A percentile compares a stretch with the other conserved stretches of the same genome.
Conservation (phyloP, 2,113 vertebrate species). For the Datnioides undecimradiatus region DNA sequence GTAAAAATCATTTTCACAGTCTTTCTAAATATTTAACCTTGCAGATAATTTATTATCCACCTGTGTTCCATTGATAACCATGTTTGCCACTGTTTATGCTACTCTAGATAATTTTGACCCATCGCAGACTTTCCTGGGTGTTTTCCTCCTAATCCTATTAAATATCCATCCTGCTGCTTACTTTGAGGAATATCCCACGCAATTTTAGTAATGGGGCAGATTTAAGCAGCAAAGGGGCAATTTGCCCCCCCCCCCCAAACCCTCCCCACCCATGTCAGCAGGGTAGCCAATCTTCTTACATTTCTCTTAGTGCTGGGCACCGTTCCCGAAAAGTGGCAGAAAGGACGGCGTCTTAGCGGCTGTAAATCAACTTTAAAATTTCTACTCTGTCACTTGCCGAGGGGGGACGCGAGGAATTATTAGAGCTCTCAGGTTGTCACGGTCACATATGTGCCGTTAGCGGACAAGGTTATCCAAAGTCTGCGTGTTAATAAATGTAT, state of each 20-base stretch:
- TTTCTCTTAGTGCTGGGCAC: slow-evolving; percentile 68
- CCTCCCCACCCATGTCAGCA: background rate
- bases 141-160: slow-evolving; percentile 69
- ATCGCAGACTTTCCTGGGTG: slow-evolving; percentile 39
- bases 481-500: slow-evolving; percentile 24
- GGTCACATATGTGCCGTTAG: slow-evolving; percentile 18
- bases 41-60: slow-evolving; percentile 9
- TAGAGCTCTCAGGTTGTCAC: slow-evolving; percentile 8
- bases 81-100: slow-evolving; percentile 18
- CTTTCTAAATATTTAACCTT: slow-evolving; percentile 8
- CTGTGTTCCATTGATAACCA: slow-evolving; percentile 4
- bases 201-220: slow-evolving; percentile 74
- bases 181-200: slow-evolving; percentile 61
- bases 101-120: slow-evolving; percentile 48
- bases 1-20: slow-evolving; percentile 10
- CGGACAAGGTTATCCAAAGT: slow-evolving; percentile 54
- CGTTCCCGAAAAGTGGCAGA: slow-evolving; percentile 65
- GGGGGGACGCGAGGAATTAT: slow-evolving; percentile 43
- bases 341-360: slow-evolving; percentile 49
- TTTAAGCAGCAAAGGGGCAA: slow-evolving; percentile 66
- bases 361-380: slow-evolving; percentile 74
- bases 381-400: slow-evolving; percentile 50
- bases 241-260: slow-evolving; percentile 9
- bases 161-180: slow-evolving; percentile 64
- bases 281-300: slow-evolving; percentile 41